phyloP scores from a whole-genome alignment of 2,888 invertebrate species.

The Andricus quercusramuli region DNA sequence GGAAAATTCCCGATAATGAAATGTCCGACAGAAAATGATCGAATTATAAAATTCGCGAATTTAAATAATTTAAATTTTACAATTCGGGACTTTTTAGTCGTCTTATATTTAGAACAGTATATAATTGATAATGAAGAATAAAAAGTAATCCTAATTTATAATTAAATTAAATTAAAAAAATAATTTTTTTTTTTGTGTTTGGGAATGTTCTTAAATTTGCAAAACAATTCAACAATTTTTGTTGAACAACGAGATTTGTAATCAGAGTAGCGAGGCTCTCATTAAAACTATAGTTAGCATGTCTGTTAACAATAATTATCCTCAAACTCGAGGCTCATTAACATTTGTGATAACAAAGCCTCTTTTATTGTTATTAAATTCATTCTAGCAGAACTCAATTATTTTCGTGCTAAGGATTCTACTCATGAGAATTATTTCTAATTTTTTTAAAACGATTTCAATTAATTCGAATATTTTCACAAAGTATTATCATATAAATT shows the following conservation, averaged over 20 bases:
- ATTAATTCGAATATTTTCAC: background rate
- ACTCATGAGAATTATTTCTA: background rate
- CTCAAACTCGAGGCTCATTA: background rate
- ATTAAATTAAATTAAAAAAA: background rate
- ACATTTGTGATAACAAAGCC: background rate
- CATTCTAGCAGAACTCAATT: background rate
- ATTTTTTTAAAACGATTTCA: background rate
- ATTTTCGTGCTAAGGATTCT: too few relatives aligned
- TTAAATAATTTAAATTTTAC: too few relatives aligned
- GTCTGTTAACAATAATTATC: background rate
- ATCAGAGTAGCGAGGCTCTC: background rate
- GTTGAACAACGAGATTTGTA: background rate
- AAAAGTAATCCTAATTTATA: too few relatives aligned
- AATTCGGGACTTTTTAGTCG: too few relatives aligned
- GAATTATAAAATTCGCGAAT: too few relatives aligned
- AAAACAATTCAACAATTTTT: background rate
- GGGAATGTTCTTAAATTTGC: too few relatives aligned
- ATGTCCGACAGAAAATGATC: too few relatives aligned
- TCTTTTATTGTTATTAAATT: background rate
- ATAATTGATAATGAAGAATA: too few relatives aligned
- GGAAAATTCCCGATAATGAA: too few relatives aligned
- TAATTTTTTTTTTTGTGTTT: too few relatives aligned
- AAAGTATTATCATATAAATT: background rate
- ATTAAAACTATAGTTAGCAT: background rate
- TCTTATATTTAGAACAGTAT: too few relatives aligned